Base-by-base conservation (phyloP, 1,140 invertebrate genomes). In the Bombus cullumanus region DNA sequence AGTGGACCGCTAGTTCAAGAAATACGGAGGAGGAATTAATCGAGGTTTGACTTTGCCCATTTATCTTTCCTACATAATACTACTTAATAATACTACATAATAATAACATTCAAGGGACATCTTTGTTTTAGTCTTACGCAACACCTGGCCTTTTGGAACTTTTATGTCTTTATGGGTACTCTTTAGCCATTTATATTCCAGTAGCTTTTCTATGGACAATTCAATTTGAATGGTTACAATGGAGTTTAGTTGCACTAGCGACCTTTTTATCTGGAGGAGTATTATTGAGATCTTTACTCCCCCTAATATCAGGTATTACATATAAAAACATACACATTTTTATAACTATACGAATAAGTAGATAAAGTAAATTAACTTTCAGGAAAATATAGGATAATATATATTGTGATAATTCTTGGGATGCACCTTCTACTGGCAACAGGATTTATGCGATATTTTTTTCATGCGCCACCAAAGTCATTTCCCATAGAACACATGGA, bases 161-260 rank as follows among this genome's bases (percentile, higher is more conserved):
- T 12, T 96, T 99, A 87, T 99, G 98, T 94, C 96, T 99, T 4
- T 99, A 99, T 94, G 99, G 99, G 28, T 99, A 99, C 94, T 99
- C 98, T 1, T 95, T 99, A 66, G 97, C 98, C 57, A 98, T 99
- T 88, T 99, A 98, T 93, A 97, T 99, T 91, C 99, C 99, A 15
- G 97, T 99, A 10, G 98, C 98, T n/a, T 97, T 99, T 90, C 94
- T 99, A 12, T 99, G 98, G 98, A 97, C 98, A 1, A 98, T 99
- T 86, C 97, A 97, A 95, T 96, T 98, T 15, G 96, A 95, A 9
- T 97, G 97, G 96, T 95, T 99, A 31, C 98, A 99, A 91, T 99
- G 98, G 98, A 90, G 97, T 41, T 95, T 99, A 66, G 98, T 98
- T 1, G 94, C 98, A 68, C 94, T 97, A 84, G 98, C 98, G 4